These are phyloP conservation scores for Bambusicola thoracicus DNA, from an alignment of 2,113 vertebrate genomes.

Conservation along the genomic window DNA sequence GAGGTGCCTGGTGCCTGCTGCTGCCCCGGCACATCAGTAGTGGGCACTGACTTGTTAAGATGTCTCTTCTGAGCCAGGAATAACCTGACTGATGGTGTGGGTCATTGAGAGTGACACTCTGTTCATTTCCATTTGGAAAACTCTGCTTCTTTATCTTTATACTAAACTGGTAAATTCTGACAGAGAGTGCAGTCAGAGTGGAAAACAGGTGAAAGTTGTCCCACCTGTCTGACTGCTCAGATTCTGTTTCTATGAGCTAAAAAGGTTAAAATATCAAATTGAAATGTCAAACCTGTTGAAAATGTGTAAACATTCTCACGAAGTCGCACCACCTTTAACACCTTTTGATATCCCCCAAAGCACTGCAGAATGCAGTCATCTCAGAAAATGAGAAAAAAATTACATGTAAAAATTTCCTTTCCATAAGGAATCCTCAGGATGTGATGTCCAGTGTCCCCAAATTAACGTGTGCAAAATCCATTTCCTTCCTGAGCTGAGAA, in stretches of 20 bases:
- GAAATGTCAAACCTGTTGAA: background rate
- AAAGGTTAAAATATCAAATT: background rate
- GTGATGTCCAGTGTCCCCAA: background rate
- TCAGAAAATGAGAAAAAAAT: background rate
- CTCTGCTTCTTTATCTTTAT: background rate
- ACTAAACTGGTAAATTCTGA: background rate
- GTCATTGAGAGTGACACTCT: background rate
- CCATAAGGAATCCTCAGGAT: background rate
- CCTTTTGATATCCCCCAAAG: background rate
- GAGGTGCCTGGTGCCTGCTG: background rate
- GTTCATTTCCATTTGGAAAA: background rate
- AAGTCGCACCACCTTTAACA: background rate
- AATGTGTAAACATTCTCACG: background rate
- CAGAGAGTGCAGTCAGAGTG: background rate
- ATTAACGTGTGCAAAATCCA: background rate
- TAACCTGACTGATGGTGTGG: too few relatives aligned
- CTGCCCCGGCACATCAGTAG: background rate
- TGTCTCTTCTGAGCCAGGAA: background rate
- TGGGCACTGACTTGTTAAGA: too few relatives aligned
- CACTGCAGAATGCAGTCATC: background rate
- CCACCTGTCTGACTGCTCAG: background rate
- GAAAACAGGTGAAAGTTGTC: background rate
- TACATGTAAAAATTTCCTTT: background rate
- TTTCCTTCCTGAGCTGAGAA: background rate
- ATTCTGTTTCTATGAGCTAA: background rate